Evolutionary conservation across 2,888 invertebrate genomes (phyloP).

Genomic region (Temnothorax rugatulus): DNA sequence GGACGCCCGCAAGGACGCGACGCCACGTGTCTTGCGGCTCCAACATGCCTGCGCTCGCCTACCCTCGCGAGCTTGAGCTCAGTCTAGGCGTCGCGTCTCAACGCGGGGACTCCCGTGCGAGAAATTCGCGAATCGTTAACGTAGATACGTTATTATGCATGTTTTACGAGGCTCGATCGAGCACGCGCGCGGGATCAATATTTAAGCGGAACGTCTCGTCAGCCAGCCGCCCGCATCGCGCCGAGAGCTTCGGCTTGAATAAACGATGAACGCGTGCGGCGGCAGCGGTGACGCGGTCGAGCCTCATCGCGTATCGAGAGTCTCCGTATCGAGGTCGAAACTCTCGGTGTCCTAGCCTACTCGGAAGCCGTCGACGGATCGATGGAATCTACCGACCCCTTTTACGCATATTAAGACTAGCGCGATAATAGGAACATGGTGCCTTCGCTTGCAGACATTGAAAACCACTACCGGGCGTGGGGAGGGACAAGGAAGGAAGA

Average conservation of each 20-base stretch:
- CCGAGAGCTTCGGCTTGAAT: constrained; percentile 23
- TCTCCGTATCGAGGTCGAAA: constrained; percentile 30
- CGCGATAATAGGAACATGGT: constrained; percentile 86
- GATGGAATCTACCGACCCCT: constrained; percentile 59
- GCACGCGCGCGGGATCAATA: constrained; percentile 26
- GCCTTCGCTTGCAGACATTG: constrained; percentile 81
- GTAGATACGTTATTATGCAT: constrained; percentile 14
- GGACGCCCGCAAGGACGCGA: constrained; percentile 68
- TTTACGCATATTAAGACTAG: constrained; percentile 84
- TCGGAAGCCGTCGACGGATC: constrained; percentile 67
- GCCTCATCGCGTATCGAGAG: constrained; percentile 11
- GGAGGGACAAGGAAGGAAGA: constrained; percentile 37
- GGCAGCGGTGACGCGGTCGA: constrained; percentile 12
- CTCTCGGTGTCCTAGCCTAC: constrained; percentile 56
- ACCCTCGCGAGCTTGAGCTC: constrained; percentile 77
- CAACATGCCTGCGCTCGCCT: constrained; percentile 57
- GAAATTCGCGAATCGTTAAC: constrained; percentile 35
- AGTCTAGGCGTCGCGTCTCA: constrained; percentile 81
- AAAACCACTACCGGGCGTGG: constrained; percentile 56
- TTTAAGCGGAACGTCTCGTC: constrained; percentile 23
- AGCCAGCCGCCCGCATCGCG: background rate
- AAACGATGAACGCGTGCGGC: constrained; percentile 27
- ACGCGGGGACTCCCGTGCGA: constrained; percentile 51
- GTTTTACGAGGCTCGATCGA: constrained; percentile 37
- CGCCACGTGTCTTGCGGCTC: constrained; percentile 83